Evolutionary conservation across 2,888 invertebrate genomes (phyloP).

Genomic region (Ormyrus thymus): DNA sequence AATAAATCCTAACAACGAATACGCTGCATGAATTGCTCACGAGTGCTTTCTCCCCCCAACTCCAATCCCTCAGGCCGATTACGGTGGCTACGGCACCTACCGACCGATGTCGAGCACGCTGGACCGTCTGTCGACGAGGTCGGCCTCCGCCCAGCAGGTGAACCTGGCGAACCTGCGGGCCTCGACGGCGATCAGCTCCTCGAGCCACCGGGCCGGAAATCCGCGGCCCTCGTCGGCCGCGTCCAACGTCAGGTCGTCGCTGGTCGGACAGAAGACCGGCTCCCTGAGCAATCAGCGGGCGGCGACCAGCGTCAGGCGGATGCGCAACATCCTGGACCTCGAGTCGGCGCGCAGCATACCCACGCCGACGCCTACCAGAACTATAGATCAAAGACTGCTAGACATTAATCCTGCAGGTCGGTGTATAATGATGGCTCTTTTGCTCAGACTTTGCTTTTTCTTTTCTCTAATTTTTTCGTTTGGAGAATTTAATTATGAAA

Average conservation of each 20-base stretch:
- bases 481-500: too few species aligned
- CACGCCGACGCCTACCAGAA: slow-evolving; percentile 84
- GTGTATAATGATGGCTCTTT: slow-evolving; percentile 29
- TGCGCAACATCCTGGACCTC: slow-evolving; percentile 87
- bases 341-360: slow-evolving; percentile 80
- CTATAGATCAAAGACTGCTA: slow-evolving; percentile 81
- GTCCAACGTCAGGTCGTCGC: slow-evolving; percentile 68
- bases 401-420: slow-evolving; percentile 92
- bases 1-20: too few species aligned
- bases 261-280: slow-evolving; percentile 68
- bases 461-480: slow-evolving; percentile 15
- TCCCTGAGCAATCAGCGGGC: slow-evolving; percentile 68
- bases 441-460: not conserved
- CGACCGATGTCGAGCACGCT: slow-evolving; percentile 82
- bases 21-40: too few species aligned
- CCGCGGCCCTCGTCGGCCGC: slow-evolving; percentile 71
- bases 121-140: slow-evolving; percentile 80
- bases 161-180: slow-evolving; percentile 72
- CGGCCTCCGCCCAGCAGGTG: slow-evolving; percentile 81
- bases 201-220: slow-evolving; percentile 68
- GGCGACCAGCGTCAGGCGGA: slow-evolving; percentile 83
- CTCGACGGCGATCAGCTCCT: slow-evolving; percentile 73
- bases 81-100: slow-evolving; percentile 79
- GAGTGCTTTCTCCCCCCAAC: not conserved
- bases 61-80: slow-evolving; percentile 60